Evolutionary conservation across 2,113 vertebrate genomes (phyloP).

Genomic region (Chionomys nivalis): DNA sequence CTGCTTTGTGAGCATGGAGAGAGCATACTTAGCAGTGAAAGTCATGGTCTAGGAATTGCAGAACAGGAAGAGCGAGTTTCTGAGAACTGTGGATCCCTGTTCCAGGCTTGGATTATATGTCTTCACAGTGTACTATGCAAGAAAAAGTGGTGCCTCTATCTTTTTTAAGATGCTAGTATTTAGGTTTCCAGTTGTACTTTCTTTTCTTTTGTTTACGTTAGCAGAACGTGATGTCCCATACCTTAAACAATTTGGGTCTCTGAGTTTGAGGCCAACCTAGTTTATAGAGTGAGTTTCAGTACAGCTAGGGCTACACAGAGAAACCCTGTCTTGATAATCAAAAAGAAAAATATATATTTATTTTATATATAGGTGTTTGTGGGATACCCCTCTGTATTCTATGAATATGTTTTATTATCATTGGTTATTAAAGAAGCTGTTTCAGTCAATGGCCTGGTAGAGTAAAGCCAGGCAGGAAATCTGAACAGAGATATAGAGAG

Average conservation of each 20-base stretch:
- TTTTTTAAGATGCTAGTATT: constrained; percentile 15
- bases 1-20: background rate
- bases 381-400: no score
- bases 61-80: background rate
- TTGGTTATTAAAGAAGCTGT: no score
- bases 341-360: background rate
- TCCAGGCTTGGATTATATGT: background rate
- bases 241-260: background rate
- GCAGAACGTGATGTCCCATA: background rate
- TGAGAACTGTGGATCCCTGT: background rate
- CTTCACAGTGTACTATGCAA: background rate
- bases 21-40: background rate
- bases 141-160: background rate
- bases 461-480: no score
- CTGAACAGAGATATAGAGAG: no score
- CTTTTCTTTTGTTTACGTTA: background rate
- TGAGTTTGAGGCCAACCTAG: background rate
- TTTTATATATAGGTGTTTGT: background rate
- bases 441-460: no score
- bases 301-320: background rate
- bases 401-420: no score
- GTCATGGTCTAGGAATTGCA: background rate
- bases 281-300: background rate
- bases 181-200: background rate
- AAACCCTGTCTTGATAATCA: background rate